Evolutionary conservation across 2,113 vertebrate genomes (phyloP).

Genomic region (Jaculus jaculus): DNA sequence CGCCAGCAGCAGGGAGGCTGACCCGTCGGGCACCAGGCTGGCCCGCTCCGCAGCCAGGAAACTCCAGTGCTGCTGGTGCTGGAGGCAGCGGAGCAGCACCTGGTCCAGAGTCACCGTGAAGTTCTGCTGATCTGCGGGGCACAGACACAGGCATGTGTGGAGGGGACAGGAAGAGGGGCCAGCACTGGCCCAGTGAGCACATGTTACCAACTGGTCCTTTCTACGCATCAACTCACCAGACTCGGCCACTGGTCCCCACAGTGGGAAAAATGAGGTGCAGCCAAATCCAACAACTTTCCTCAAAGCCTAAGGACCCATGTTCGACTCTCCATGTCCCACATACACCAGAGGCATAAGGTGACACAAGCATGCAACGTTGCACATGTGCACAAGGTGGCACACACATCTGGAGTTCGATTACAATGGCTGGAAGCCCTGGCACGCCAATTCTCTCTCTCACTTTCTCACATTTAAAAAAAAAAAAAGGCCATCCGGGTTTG

Average conservation of each 20-base stretch:
- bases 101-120: constrained; percentile 94
- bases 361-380: no score
- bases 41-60: constrained; percentile 81
- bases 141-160: not conserved
- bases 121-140: constrained; percentile 93
- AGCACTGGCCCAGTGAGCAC: accelerated
- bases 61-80: constrained; percentile 92
- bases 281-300: not conserved
- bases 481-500: no score
- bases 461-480: no score
- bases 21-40: not conserved
- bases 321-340: no score
- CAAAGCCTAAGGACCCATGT: no score
- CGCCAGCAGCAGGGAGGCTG: constrained; percentile 76
- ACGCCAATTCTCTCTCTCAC: no score
- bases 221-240: not conserved
- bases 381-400: no score
- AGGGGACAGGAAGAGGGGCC: not conserved
- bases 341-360: no score
- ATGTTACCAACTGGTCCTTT: not conserved
- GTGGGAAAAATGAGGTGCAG: not conserved
- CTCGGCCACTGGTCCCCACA: not conserved
- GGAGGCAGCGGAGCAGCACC: constrained; percentile 92
- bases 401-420: no score
- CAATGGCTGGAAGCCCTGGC: no score